Base-by-base conservation (phyloP, 1,140 invertebrate species). In the Periplaneta americana region DNA sequence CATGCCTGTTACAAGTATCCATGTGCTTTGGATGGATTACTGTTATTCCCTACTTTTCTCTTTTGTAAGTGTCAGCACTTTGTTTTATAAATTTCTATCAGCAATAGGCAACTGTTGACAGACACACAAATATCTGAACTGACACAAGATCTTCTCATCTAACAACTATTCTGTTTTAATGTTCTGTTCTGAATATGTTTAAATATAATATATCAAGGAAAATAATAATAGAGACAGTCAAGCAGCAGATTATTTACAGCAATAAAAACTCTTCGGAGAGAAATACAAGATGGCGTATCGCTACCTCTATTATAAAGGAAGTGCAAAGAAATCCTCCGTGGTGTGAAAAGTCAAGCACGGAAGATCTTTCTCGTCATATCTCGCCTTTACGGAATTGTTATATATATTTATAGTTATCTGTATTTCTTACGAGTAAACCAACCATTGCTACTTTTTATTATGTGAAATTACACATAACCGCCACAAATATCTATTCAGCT, bases 191-290 rank as follows among this genome's bases (percentile, higher is more conserved):
- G 34, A 66, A 80, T 75, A 33, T 74, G 34, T 80, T 66, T 80
- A 80, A 34, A 66, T 80, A 80, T n/a, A n/a, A n/a, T 80, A 80
- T 80, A 80, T 28, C n/a, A 37, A 80, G 35, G 32, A 39, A 80
- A 15, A 80, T 66, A 11, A 66, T 80, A 66, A 80, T n/a, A 80
- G 34, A 74, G 39, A 48, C 37, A n/a, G 4, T 37, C 8, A 80
- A 80, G 80, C 66, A 75, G 75, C 32, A 77, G 33, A 80, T 36
- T 80, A 80, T 80, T 66, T 80, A 80, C 80, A 80, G 80, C 80
- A 80, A 37, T 74, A 75, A 80, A 80, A 80, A 18, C 31, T 77
- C 35, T 77, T n/a, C 18, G 31, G 75, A 33, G 75, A 77, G 0
- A 77, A 77, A 66, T 66, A 66, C 22, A 66, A 66, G 48, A 66